Percentiles rank a stretch among this genome's conserved stretches.
Conservation (phyloP, 53 echinoderm and acorn worm genomes). For the Pentamera pediparva region DNA sequence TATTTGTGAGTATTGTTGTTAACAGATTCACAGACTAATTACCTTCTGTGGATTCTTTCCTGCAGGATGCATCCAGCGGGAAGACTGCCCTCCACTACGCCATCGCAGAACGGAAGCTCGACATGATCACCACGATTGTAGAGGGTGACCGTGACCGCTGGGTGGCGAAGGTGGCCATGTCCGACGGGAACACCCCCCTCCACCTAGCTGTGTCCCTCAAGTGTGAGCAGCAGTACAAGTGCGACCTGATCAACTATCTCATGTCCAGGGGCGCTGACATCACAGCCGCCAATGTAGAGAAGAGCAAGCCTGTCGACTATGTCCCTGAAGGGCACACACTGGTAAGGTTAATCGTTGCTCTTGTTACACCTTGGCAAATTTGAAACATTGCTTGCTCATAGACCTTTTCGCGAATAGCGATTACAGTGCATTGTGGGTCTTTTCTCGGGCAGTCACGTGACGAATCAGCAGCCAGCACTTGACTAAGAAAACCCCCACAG, state of each 20-base stretch:
- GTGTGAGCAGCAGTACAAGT: background rate
- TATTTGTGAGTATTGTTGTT: no score
- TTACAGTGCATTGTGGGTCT: no score
- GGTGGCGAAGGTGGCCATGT: slow-evolving; percentile 49
- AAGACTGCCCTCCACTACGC: slow-evolving; percentile 79
- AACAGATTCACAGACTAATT: no score
- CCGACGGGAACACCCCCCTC: slow-evolving; percentile 82
- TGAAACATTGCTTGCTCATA: no score
- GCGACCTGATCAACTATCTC: slow-evolving; percentile 6
- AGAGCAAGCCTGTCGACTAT: background rate
- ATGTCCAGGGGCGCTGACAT: slow-evolving; percentile 19
- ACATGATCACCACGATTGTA: slow-evolving; percentile 49
- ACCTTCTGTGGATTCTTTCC: no score
- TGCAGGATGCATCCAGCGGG: slow-evolving; percentile 65
- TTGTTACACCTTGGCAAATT: no score
- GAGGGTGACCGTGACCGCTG: slow-evolving; percentile 37
- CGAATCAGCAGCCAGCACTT: no score
- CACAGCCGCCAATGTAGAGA: slow-evolving; percentile 6
- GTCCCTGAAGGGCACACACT: slow-evolving; percentile 19
- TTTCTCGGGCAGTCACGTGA: no score
- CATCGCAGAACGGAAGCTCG: slow-evolving; percentile 41
- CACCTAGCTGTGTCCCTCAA: slow-evolving; percentile 68
- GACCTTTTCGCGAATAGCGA: no score
- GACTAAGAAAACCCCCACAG: no score
- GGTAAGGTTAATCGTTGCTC: background rate